Evolutionary conservation across 1,140 invertebrate genomes (phyloP), one percentile per base, ranked within the genome.

Genomic region (Dysdera silvatica): DNA sequence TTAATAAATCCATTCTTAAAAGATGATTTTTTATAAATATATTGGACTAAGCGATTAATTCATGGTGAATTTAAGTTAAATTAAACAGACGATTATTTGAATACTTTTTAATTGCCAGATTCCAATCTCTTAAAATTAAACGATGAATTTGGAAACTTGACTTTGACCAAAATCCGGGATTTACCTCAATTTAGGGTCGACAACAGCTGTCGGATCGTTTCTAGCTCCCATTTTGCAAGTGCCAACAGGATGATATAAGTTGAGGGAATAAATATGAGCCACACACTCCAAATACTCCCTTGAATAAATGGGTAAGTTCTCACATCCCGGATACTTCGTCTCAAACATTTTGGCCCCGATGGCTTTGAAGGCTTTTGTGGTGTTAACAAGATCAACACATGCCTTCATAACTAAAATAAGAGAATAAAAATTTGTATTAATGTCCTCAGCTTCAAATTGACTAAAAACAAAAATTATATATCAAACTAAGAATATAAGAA

Each of bases 141-240:
- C n/a, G n/a, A n/a, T n/a, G n/a, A n/a, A n/a, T n/a, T n/a, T n/a
- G n/a, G n/a, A n/a, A n/a, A n/a, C n/a, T n/a, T n/a, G n/a, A n/a
- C n/a, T n/a, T n/a, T n/a, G n/a, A n/a, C n/a, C n/a, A 29, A 26
- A 53, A 53, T 16, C 31, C 12, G 12, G 35, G 43, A 56, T n/a
- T 61, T 61, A 65, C 73, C 68, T 72, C 2, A 89, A 74, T 65
- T 0, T 87, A 82, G 3, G 87, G 84, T 35, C 87, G 77, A 26
- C 76, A 72, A 47, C 75, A 64, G 75, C 82, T 14, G 77, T 70
- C 0, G 80, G 79, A 72, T 90, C 87, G 3, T 70, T 76, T 0
- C 77, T 62, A 0, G 83, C 82, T 0, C 88, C 90, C 90, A 94
- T 94, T 75, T 89, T 91, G 71, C 86, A 87, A 0, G 89, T 91